Evolutionary conservation across 1,140 invertebrate species (phyloP), one percentile per base, ranked within the genome.

Genomic region (Lasioglossum albipes): DNA sequence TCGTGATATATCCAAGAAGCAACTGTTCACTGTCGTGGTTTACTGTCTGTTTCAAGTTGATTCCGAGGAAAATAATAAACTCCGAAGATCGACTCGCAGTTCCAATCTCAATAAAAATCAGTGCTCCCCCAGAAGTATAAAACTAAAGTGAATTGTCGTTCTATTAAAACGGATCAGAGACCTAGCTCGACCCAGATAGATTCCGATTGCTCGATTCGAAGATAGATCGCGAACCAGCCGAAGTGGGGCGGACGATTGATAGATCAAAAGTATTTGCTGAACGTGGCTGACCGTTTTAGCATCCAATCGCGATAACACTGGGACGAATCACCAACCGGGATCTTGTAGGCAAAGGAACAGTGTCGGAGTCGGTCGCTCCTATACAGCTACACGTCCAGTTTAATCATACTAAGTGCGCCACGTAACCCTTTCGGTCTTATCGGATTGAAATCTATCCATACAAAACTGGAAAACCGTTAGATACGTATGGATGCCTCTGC

Each of bases 341-440:
- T 75, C 71, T 79, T 16, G 7, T n/a, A 27, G 13, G 54, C 22
- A 69, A 69, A 42, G 42, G 66, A 54, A 49, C 27, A 4, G 20
- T 41, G 45, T 68, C 5, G 70, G 12, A 57, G 54, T 36, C 16
- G 20, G 31, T 70, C 68, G 62, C 36, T 36, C 41, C 52, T 80
- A 73, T 67, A 68, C 62, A 61, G 41, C 54, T 77, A 81, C 68
- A 75, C 79, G 84, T 88, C 83, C 62, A 71, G 82, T 87, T 88
- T 84, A 88, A 88, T 88, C 85, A 87, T 85, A 81, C 75, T 87
- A 78, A 88, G 85, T 88, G 84, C 75, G 61, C 74, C 54, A 80
- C 65, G 83, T 69, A 82, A 78, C 67, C 83, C 81, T 49, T 75
- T 83, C 75, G 79, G 79, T 66, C 81, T 83, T 87, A 87, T 84